Conservation (phyloP, 2,797 vertebrate species). For the Gallinago solitaria region DNA sequence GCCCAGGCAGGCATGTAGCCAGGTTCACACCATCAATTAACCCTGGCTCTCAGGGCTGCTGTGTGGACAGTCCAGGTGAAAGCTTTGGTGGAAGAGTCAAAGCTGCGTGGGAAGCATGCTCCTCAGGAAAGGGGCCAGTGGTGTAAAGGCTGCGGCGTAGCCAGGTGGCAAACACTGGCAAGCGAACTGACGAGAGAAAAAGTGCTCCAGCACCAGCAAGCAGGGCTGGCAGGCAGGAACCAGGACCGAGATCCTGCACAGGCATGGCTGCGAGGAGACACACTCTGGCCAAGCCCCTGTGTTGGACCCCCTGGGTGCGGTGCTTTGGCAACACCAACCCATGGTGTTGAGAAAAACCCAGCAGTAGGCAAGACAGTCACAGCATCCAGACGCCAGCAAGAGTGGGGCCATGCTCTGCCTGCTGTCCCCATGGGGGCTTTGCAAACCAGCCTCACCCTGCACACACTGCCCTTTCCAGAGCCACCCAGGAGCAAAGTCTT, state of each 20-base stretch:
- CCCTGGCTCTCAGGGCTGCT: constrained; percentile 27
- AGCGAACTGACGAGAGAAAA: background rate
- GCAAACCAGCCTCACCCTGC: background rate
- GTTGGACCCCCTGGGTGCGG: too few species aligned
- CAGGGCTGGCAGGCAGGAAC: background rate
- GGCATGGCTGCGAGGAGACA: background rate
- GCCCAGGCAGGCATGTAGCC: constrained; percentile 40
- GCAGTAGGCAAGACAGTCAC: background rate
- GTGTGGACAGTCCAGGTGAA: constrained; percentile 44
- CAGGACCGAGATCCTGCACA: fast-evolving
- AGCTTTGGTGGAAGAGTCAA: constrained; percentile 29
- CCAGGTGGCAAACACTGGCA: background rate
- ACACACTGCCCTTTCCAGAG: background rate
- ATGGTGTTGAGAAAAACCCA: background rate
- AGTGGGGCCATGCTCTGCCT: background rate
- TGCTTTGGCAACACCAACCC: background rate
- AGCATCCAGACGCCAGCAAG: background rate
- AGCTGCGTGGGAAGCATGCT: constrained; percentile 36
- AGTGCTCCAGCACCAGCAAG: background rate
- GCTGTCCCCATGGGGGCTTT: background rate
- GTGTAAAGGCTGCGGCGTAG: background rate
- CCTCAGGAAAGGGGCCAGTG: background rate
- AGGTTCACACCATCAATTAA: constrained; percentile 10
- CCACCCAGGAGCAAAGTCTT: background rate
- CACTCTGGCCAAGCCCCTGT: background rate